Evolutionary conservation across 2,888 invertebrate species (phyloP).

Genomic region (Drosophila prostipennis): DNA sequence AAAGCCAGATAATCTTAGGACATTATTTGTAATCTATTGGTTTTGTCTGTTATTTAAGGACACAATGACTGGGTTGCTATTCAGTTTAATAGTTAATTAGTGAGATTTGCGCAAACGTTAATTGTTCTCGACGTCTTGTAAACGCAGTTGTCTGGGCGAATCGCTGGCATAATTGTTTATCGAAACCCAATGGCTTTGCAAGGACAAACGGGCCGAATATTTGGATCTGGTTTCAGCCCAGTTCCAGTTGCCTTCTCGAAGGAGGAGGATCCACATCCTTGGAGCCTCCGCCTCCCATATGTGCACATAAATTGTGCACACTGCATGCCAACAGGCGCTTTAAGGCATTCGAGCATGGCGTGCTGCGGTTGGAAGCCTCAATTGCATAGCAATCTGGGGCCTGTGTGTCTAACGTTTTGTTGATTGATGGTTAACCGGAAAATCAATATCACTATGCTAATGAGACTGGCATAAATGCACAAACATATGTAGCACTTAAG

Average conservation of each 20-base stretch:
- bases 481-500: constrained; percentile 7
- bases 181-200: constrained; percentile 65
- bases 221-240: background rate
- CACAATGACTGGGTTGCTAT: constrained; percentile 22
- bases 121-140: constrained; percentile 69
- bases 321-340: constrained; percentile 74
- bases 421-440: constrained; percentile 78
- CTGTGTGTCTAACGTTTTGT: constrained; percentile 70
- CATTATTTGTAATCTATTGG: too few relatives aligned
- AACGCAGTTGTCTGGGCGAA: constrained; percentile 46
- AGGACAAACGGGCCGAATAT: constrained; percentile 49
- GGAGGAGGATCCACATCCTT: constrained; percentile 12
- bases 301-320: constrained; percentile 62
- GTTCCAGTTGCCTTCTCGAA: constrained; percentile 2
- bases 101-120: constrained; percentile 63
- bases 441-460: constrained; percentile 78
- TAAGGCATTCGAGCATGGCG: constrained; percentile 75
- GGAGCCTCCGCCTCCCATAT: constrained; percentile 1
- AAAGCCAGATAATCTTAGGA: background rate
- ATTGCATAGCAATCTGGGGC: constrained; percentile 69
- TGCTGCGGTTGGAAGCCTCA: constrained; percentile 75
- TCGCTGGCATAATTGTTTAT: constrained; percentile 68
- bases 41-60: constrained; percentile 15
- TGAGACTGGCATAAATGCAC: constrained; percentile 61
- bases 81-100: constrained; percentile 71